Evolutionary conservation across 1,140 invertebrate genomes (phyloP).

Genomic region (Drosophila trapezifrons): DNA sequence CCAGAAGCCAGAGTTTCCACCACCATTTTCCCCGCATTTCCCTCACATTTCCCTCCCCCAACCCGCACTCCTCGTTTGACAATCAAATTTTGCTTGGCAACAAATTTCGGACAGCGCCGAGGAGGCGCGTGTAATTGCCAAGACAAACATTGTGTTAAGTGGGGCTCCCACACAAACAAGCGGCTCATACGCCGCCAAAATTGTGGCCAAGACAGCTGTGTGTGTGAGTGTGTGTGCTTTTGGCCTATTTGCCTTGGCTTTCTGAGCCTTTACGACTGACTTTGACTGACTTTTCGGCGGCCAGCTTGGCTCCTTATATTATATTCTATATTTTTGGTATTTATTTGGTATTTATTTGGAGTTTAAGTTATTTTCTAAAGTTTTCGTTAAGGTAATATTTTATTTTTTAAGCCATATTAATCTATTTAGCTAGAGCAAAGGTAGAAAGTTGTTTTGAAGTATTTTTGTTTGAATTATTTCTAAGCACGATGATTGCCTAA

Average conservation of each 20-base stretch:
- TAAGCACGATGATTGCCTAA: neutral
- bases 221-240: neutral
- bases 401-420: neutral
- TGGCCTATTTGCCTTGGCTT: slow-evolving; percentile 30
- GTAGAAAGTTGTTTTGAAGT: neutral
- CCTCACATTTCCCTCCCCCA: neutral
- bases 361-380: too few species aligned
- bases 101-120: slow-evolving; percentile 55
- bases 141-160: slow-evolving; percentile 69
- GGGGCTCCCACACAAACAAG: slow-evolving; percentile 46
- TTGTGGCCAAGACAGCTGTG: slow-evolving; percentile 17
- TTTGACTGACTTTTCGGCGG: slow-evolving; percentile 37
- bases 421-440: too few species aligned
- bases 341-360: neutral
- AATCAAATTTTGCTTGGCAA: slow-evolving; percentile 67
- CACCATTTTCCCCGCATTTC: neutral
- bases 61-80: slow-evolving; percentile 33
- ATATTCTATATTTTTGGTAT: neutral
- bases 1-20: neutral
- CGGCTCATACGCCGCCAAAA: slow-evolving; percentile 23
- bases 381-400: neutral
- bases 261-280: slow-evolving; percentile 3
- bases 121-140: slow-evolving; percentile 52
- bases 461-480: neutral
- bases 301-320: neutral